Base-by-base conservation (phyloP, 2,797 vertebrate species). In the Cirrhinus mrigala region DNA sequence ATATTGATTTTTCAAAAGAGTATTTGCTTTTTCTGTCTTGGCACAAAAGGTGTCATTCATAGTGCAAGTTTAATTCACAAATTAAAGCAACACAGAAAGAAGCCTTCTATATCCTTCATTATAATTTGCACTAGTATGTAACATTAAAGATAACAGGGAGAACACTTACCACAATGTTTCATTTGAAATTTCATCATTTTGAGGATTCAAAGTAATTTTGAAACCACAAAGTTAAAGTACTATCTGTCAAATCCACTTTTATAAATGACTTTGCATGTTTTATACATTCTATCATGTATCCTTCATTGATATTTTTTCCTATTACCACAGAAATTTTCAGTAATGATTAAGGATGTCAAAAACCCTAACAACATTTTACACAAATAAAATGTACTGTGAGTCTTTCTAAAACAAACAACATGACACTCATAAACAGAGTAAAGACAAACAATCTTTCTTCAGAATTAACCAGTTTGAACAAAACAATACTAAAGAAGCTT, bases 1-100 rank as follows among this genome's bases (percentile, higher is more conserved):
- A 22, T 37, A 52, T 37, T 3, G 24, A 37, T 52, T 6, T 78
- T 50, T 60, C 15, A 29, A 60, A 82, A 16, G 0, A 73, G 14
- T 0, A 27, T 40, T 10, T 18, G 1, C 48, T 70, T 58, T 82
- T 62, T 62, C 2, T n/a, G 40, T 82, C 69, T 62, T 82, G 81
- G 69, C 81, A 50, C 69, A n/a, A 74, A 62, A 33, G 18, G 56
- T 62, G 54, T 73, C 40, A 60, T 73, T 82, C 3, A 46, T n/a
- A 60, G 12, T 60, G 50, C 58, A 80, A 80, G 62, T 52, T 68
- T n/a, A 68, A 1, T n/a, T 68, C 44, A 33, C 3, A 60, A 16
- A 50, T 22, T 14, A 33, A 79, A 62, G 9, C n/a, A 3, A 22
- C 27, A 29, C 27, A 15, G 48, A 50, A 66, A 68, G 4, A 29